These are phyloP conservation scores for Rotaria socialis DNA, from an alignment of 2,888 invertebrate species.

Conservation along the genomic window DNA sequence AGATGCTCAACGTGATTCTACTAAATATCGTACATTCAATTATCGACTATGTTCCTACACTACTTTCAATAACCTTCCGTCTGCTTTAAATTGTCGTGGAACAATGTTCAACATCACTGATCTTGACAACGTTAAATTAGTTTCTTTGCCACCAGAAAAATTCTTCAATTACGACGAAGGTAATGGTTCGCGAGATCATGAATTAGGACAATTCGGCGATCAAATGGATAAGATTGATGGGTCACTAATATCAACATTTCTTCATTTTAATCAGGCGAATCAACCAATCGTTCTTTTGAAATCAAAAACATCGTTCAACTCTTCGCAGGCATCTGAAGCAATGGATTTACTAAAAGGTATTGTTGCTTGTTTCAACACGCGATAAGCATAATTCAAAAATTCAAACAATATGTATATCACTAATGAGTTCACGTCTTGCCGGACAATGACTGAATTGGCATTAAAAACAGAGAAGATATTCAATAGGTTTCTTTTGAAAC, in stretches of 20 bases:
- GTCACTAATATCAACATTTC: neutral
- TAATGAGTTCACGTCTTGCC: too few species aligned
- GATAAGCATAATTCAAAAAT: too few species aligned
- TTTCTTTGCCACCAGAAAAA: neutral
- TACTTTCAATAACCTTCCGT: neutral
- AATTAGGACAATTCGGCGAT: neutral
- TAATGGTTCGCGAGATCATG: neutral
- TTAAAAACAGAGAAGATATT: too few species aligned
- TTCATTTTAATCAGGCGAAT: neutral
- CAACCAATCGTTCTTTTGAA: neutral
- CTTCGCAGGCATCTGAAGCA: neutral
- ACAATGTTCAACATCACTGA: neutral
- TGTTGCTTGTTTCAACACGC: neutral
- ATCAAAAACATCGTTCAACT: neutral
- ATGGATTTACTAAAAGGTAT: neutral
- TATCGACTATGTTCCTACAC: neutral
- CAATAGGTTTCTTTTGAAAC: too few species aligned
- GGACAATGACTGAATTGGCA: too few species aligned
- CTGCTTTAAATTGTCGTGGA: slow-evolving; percentile 21
- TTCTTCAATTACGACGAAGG: slow-evolving; percentile 14
- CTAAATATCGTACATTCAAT: slow-evolving; percentile 2
- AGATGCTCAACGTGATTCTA: neutral
- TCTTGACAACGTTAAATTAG: neutral
- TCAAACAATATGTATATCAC: too few species aligned
- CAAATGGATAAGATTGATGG: neutral